Conservation (phyloP, 1,140 invertebrate genomes). For the Diabrotica virgifera region DNA sequence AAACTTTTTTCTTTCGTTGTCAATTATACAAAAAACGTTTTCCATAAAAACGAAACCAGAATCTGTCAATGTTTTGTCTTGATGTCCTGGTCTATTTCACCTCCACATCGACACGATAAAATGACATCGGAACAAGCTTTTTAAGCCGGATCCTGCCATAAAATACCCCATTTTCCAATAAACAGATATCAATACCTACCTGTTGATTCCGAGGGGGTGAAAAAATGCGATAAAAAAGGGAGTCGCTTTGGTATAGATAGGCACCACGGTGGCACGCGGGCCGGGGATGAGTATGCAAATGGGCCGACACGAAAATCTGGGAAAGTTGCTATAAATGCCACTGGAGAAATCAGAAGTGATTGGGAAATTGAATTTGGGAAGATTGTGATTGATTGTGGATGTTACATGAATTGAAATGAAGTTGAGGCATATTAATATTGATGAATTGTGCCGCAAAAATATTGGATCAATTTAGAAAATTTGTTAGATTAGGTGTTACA, state of each 20-base stretch:
- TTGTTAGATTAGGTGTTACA: no score
- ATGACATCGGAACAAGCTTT: constrained; percentile 18
- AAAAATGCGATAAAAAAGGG: constrained; percentile 33
- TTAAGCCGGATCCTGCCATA: constrained; percentile 39
- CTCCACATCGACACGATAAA: constrained; percentile 11
- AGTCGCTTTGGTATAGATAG: constrained; percentile 1
- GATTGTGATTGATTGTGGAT: no score
- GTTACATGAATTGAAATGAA: no score
- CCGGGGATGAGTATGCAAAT: constrained; percentile 13
- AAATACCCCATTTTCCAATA: constrained; percentile 49
- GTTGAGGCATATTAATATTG: no score
- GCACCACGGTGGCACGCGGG: constrained; percentile 8
- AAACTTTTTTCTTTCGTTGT: no score
- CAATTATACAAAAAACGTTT: no score
- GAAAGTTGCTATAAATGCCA: background rate
- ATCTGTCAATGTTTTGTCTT: background rate
- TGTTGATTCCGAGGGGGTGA: constrained; percentile 41
- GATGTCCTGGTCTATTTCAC: background rate
- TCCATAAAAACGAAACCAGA: no score
- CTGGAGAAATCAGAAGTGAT: background rate
- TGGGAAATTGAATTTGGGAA: background rate
- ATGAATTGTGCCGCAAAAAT: no score
- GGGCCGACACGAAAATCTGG: background rate
- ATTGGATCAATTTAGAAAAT: no score
- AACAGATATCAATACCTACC: constrained; percentile 49